A percentile compares a stretch with the other conserved stretches of the same genome.
These are phyloP conservation scores for Potamarius usumacintae DNA, from an alignment of 2,113 vertebrate species.

Conservation along the genomic window DNA sequence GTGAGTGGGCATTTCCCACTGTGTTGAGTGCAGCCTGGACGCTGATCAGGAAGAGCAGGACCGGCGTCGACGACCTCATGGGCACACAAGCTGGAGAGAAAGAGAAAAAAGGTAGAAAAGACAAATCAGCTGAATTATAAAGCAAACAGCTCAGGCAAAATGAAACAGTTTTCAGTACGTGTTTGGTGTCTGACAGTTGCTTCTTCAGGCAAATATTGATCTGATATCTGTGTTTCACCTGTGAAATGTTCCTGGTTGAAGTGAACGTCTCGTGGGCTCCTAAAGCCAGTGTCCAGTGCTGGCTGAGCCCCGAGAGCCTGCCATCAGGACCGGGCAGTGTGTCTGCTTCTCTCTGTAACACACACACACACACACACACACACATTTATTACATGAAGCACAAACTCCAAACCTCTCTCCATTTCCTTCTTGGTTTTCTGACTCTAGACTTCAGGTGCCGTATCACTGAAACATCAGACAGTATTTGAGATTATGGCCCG, in stretches of 20 bases:
- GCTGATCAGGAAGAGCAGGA: conserved; percentile 92
- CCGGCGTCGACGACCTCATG: conserved; percentile 97
- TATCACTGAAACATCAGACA: not conserved
- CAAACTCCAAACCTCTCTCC: not conserved
- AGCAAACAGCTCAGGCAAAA: not conserved
- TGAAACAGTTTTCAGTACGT: not conserved
- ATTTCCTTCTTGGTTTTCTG: not conserved
- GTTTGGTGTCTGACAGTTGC: not conserved
- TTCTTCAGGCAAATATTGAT: not conserved
- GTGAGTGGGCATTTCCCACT: conserved; percentile 81
- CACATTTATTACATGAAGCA: not conserved
- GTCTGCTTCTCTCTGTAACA: conserved; percentile 55
- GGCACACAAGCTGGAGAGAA: conserved; percentile 77
- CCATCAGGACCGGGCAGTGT: conserved; percentile 73
- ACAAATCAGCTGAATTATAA: not conserved
- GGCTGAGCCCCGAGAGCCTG: conserved; percentile 72
- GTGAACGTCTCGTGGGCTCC: conserved; percentile 72
- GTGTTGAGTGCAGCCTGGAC: conserved; percentile 88
- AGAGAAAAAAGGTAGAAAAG: not conserved
- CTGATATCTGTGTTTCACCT: conserved; percentile 62
- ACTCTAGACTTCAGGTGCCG: not conserved
- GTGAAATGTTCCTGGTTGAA: conserved; percentile 79
- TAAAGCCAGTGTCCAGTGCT: conserved; percentile 75
- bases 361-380: conserved; percentile 21
- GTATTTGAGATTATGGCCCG: not conserved